Evolutionary conservation across 1,140 invertebrate species (phyloP), one percentile per base, ranked within the genome.

Genomic region (Prorops nasuta): DNA sequence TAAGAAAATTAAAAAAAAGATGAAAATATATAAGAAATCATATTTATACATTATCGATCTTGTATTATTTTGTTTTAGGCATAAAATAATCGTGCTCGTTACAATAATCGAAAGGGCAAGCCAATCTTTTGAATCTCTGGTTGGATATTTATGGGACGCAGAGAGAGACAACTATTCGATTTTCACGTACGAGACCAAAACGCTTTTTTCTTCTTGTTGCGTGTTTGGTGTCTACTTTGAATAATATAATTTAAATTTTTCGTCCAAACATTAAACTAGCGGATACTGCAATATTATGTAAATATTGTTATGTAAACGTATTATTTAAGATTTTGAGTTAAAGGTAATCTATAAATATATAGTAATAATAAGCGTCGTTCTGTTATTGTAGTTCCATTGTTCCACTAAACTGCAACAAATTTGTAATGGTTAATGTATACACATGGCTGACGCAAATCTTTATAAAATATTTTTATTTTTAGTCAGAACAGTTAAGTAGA

Each of bases 91-190:
- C 1, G 69, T 73, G 0, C 48, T 54, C 2, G 66, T 77, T 6
- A 69, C 62, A 14, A 66, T 77, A 12, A 58, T 66, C 12, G 72
- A 78, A 49, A 78, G 76, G 53, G 44, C 48, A 28, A 66, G 67
- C 48, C 72, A 78, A 43, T 66, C 67, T 1, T 4, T 74, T 8
- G 42, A 67, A 10, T 52, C 60, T 4, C 49, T 60, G 0, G 24
- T 70, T 32, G 67, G 68, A 39, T 72, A 71, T 39, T 37, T 78
- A 3, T 74, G 74, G 66, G 73, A 78, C 17, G 44, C 40, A 8
- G 46, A 64, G 0, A 71, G 41, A 46, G 74, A 78, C 35, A 66
- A 68, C 57, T 78, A 70, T 42, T 57, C 66, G 0, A 61, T 39
- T 3, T 68, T 72, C 18, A 60, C 49, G 0, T 64, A 64, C 44